Evolutionary conservation across 2,888 invertebrate genomes (phyloP), one percentile per base, ranked within the genome.

Genomic region (Silvanus unidentatus): DNA sequence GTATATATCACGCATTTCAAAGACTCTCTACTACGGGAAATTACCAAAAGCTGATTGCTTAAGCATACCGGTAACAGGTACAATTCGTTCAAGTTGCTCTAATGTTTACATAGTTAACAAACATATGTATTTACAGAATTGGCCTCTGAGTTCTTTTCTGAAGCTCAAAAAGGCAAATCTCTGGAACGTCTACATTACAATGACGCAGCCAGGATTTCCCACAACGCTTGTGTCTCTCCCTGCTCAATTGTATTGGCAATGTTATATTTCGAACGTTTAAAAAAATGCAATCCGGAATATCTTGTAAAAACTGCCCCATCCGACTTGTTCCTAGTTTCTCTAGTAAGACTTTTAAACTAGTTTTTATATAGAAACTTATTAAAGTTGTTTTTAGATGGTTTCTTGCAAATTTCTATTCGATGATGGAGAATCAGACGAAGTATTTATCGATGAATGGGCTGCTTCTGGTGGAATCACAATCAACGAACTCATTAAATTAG

Each of bases 391-490:
- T 43, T 68, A 95, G 95, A 88, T 97, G 88, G 86, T 97, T 60
- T 95, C 97, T 43, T 94, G 92, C 62, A 98, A 98, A 76, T 96
- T 92, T 72, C 75, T 94, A 57, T 89, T 95, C 72, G 94, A 95
- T 63, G 88, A 91, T 62, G 94, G 93, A 32, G 90, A 91, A 65
- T 87, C 89, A 52, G 94, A 94, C 65, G 92, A 93, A 70, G 89
- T 92, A 52, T 83, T 88, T 66, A 85, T 93, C 65, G 84, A 86
- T 44, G 93, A 95, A 73, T 98, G 97, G 96, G 95, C 97, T 10
- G 78, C 80, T 49, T 88, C 91, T 34, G 89, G 87, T 10, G 83
- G 86, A 47, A 76, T 93, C 55, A 77, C 81, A 48, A 75, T 84
- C 15, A 77, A 79, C 45, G 77, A 84, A 58, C 76, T 98, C 44